These are phyloP conservation scores for Phaonia tiefii DNA, from an alignment of 2,888 invertebrate genomes.

Conservation along the genomic window DNA sequence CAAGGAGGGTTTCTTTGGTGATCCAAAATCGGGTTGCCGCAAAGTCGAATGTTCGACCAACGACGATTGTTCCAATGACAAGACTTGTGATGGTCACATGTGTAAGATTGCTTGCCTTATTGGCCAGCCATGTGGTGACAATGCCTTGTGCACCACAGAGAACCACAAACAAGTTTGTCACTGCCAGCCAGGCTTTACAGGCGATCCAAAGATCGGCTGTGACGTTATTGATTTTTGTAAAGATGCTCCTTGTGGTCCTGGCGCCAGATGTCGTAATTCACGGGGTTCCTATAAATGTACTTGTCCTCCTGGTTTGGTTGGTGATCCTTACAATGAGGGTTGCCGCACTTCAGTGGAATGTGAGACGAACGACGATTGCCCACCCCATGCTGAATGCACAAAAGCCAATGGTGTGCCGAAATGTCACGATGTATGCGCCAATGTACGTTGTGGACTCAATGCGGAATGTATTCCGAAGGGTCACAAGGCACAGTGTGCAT, in stretches of 20 bases:
- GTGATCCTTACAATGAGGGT: slow-evolving; percentile 92
- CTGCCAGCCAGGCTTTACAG: slow-evolving; percentile 93
- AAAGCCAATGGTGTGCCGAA: slow-evolving; percentile 87
- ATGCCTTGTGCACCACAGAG: slow-evolving; percentile 92
- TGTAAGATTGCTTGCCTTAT: slow-evolving; percentile 93
- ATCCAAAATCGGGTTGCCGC: slow-evolving; percentile 90
- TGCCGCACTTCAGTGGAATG: slow-evolving; percentile 92
- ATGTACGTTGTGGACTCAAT: slow-evolving; percentile 89
- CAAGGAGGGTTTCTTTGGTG: slow-evolving; percentile 89
- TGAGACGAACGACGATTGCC: slow-evolving; percentile 89
- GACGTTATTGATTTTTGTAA: slow-evolving; percentile 89
- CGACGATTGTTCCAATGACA: slow-evolving; percentile 89
- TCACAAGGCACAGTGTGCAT: slow-evolving; percentile 89
- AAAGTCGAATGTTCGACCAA: slow-evolving; percentile 88
- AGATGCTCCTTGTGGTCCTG: slow-evolving; percentile 89
- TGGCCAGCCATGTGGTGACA: slow-evolving; percentile 91
- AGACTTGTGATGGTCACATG: slow-evolving; percentile 90
- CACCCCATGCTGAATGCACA: slow-evolving; percentile 88
- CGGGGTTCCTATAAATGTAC: slow-evolving; percentile 90
- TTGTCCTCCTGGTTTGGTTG: slow-evolving; percentile 90
- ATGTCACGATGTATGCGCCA: slow-evolving; percentile 91
- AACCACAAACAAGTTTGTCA: slow-evolving; percentile 89
- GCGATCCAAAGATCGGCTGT: slow-evolving; percentile 88
- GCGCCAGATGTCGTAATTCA: slow-evolving; percentile 89
- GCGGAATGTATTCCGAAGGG: slow-evolving; percentile 90